These are phyloP conservation scores for Poicephalus meyeri DNA, from an alignment of 2,113 vertebrate genomes.

Conservation along the genomic window DNA sequence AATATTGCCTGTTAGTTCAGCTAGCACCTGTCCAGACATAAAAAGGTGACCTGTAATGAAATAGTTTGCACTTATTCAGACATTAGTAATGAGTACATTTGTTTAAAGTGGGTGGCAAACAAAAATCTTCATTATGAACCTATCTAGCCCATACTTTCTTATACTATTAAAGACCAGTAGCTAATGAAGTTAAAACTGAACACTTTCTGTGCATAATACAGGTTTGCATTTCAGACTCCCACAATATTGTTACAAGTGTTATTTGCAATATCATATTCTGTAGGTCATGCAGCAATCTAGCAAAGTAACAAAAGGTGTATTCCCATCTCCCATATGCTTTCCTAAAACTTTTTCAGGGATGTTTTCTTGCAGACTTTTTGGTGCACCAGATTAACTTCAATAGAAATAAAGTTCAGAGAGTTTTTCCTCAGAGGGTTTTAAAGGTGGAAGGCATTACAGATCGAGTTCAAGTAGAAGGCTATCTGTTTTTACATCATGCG, in stretches of 20 bases:
- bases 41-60: not conserved
- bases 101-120: not conserved
- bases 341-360: not conserved
- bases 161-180: not conserved
- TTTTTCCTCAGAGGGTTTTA: not conserved
- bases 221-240: not conserved
- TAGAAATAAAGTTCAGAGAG: not conserved
- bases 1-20: not conserved
- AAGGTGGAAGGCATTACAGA: not conserved
- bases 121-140: conserved; percentile 6
- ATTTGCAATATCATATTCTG: not conserved
- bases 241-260: not conserved
- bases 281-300: not conserved
- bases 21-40: not conserved
- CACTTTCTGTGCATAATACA: not conserved
- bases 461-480: not conserved
- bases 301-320: not conserved
- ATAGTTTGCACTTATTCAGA: not conserved
- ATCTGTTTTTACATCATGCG: not conserved
- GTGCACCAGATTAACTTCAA: not conserved
- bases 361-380: not conserved
- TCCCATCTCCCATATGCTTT: not conserved
- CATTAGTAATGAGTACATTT: not conserved
- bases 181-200: not conserved
- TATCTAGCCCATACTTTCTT: not conserved